Evolutionary conservation across 2,113 vertebrate genomes (phyloP).

Genomic region (Ctenodactylus gundi): DNA sequence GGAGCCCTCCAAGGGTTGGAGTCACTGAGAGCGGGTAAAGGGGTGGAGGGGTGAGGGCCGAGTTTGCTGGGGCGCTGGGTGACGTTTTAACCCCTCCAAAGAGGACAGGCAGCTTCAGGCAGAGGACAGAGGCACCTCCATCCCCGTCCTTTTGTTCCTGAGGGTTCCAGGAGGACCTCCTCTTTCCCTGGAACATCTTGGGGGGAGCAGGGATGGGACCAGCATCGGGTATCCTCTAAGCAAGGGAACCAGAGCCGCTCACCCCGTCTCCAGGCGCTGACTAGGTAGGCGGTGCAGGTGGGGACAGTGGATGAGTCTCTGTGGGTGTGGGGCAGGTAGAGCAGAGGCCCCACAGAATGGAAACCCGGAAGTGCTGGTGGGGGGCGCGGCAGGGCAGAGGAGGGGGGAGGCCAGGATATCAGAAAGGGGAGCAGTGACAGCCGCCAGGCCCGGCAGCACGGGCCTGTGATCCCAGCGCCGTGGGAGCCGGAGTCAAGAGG

Average conservation of each 20-base stretch:
- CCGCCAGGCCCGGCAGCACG: too few species aligned
- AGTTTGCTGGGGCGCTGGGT: not conserved
- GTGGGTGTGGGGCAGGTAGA: not conserved
- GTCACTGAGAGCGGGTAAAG: not conserved
- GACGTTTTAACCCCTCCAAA: too few species aligned
- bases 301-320: not conserved
- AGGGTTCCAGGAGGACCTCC: not conserved
- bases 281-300: not conserved
- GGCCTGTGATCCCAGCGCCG: too few species aligned
- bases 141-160: not conserved
- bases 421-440: too few species aligned
- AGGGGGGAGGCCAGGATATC: not conserved
- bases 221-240: not conserved
- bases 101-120: not conserved
- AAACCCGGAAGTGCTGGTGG: not conserved
- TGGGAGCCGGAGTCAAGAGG: too few species aligned
- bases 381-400: not conserved
- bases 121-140: not conserved
- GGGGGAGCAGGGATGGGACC: too few species aligned
- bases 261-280: rapidly evolving
- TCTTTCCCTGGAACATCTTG: not conserved
- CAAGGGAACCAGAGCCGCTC: not conserved
- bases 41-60: too few species aligned
- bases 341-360: not conserved
- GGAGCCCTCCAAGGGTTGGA: rapidly evolving